Evolutionary conservation across 2,113 vertebrate species (phyloP), one percentile per base, ranked within the genome.

Genomic region (Poeciliopsis occidentalis): DNA sequence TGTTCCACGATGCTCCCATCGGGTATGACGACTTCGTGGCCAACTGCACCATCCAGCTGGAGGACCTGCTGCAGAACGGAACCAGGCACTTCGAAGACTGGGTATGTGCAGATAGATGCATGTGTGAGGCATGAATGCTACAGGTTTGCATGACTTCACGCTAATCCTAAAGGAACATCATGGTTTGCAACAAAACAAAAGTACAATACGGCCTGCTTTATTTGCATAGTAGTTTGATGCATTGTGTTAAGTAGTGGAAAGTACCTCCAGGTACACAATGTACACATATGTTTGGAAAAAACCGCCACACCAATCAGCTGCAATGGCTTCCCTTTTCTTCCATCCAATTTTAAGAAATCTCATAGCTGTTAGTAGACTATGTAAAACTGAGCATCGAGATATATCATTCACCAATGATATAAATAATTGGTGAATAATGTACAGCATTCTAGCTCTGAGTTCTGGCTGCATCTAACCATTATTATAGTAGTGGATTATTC

Each of bases 21-120:
- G 98, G 98, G 83, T 99, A 99, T 74, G 98, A 99, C 12, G 97
- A 99, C 94, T 99, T 99, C 82, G 98, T 99, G 92, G 98, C 98
- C 88, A 99, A 99, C 94, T 99, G 98, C 95, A 99, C 97, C 91
- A 99, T 99, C 92, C 97, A 99, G 95, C 97, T 99, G 89, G 98
- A 99, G 91, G 98, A 99, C 92, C 96, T 99, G 93, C 95, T 99
- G 94, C 98, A 99, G 95, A 98, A 99, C 17, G 98, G 98, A 80
- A 99, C 97, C 92, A 94, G 96, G 78, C 98, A 99, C 96, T 99
- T 97, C 68, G 98, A 99, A 87, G 97, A 98, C 93, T 99, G 98
- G 98, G 98, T 99, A 90, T 91, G 98, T 94, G 70, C 77, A 39
- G 15, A 97, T 94, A 41, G 22, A 27, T 57, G 44, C 0, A 4